Base-by-base conservation (phyloP, 2,113 vertebrate species). In the Rhynchomys soricoides region DNA sequence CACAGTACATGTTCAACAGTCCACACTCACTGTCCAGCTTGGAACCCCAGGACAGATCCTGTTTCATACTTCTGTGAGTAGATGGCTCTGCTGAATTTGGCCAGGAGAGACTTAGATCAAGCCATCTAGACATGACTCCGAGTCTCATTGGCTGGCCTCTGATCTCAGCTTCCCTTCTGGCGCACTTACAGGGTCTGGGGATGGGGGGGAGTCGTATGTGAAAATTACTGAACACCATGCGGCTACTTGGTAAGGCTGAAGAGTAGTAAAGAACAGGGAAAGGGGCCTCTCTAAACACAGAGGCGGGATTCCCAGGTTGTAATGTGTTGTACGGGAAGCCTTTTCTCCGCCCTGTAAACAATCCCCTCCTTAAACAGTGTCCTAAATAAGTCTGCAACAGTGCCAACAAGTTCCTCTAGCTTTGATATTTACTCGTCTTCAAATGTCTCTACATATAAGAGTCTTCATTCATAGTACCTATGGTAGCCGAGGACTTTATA, bases 401-500 rank as follows among this genome's bases (percentile, higher is more conserved):
- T 55, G 43, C 26, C 8, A 96, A 31, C 3, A 9, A 81, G 71
- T 59, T 0, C 50, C 40, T 40, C 75, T n/a, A 50, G 52, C 52
- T 9, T 89, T 26, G 52, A n/a, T 13, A 88, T 19, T 29, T 64
- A 82, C 55, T 59, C n/a, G n/a, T 34, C 59, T 83, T 12, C 40
- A 48, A 48, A 15, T 86, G 40, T n/a, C n/a, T 21, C 10, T 22
- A 13, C 19, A 24, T 10, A 34, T 4, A 43, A 71, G 7, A 89
- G n/a, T 0, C 37, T 91, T 83, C 31, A 9, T 48, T 75, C 81
- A 71, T 34, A 90, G 55, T n/a, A 89, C 19, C 71, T 68, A 75
- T 45, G 13, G 79, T 31, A 90, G 55, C 13, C 62, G 64, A 15
- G 15, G 7, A 34, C 45, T 94, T 95, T 57, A 96, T 21, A 86